Conservation (phyloP, 1,140 invertebrate genomes). For the Bombus sibiricus region DNA sequence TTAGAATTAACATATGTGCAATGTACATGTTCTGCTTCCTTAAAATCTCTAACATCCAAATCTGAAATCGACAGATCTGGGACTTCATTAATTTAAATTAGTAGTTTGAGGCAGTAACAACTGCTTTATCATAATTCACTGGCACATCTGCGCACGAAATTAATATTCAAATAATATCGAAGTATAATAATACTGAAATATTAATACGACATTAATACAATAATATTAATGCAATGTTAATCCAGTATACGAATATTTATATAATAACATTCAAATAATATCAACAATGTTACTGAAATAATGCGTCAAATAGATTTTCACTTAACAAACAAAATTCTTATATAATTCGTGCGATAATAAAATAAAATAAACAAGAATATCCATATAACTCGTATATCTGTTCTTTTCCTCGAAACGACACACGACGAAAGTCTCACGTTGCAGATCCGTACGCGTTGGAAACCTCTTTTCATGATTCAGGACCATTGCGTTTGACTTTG, state of each 20-base stretch:
- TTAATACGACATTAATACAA: not conserved
- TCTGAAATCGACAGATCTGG: not conserved
- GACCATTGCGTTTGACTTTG: not conserved
- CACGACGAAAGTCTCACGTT: not conserved
- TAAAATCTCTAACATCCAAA: not conserved
- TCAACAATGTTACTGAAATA: not conserved
- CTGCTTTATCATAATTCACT: not conserved
- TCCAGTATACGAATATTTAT: not conserved
- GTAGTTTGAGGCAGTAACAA: not conserved
- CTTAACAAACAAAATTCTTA: not conserved
- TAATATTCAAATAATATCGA: not conserved
- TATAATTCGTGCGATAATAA: not conserved
- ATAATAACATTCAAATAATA: not conserved
- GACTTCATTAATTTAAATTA: not conserved
- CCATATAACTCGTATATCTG: not conserved
- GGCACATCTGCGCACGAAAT: not conserved
- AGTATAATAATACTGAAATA: not conserved
- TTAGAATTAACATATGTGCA: no score
- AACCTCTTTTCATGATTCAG: not conserved
- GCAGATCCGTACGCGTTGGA: not conserved
- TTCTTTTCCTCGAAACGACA: not conserved
- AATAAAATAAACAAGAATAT: not conserved
- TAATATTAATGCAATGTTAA: not conserved
- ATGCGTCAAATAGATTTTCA: not conserved
- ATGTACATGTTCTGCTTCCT: not conserved